Evolutionary conservation across 1,140 invertebrate species (phyloP), one percentile per base, ranked within the genome.

Genomic region (Drusus annulatus): DNA sequence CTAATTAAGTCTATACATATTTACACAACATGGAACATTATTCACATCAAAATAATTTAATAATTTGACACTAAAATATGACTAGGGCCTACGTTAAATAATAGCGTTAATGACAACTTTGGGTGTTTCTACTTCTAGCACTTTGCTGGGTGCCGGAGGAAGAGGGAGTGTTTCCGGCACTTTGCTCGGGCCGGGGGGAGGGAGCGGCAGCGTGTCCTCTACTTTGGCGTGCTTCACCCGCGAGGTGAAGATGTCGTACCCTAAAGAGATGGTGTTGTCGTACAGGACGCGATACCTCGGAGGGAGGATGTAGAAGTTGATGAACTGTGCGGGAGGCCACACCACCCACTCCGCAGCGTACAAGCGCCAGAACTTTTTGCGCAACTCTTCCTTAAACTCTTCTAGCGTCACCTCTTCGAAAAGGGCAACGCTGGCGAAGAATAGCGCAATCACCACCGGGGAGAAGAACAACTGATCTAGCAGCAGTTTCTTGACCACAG

Each of bases 191-290:
- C 8, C 36, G 8, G 36, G 36, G 8, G 36, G 36, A 45, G 36
- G 36, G 2, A 45, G 36, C 5, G 36, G 36, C 1, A 45, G 36
- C 8, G 58, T 28, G 58, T 73, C 58, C n/a, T 58, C 79, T 0
- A 78, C 23, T 71, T 89, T 89, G 69, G 83, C 84, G 85, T 96
- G 92, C 87, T 96, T 97, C n/a, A 98, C 94, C 87, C 96, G 93
- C 25, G 96, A 97, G n/a, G 96, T 97, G 86, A 97, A 98, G 58
- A 96, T 89, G 87, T 98, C 97, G 90, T 97, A 98, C 10, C 96
- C 94, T 85, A 98, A 90, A 25, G 96, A 97, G 86, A 98, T 94
- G 7, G 93, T 93, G 87, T 96, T 98, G 86, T 98, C 97, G 88
- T 97, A 98, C 13, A 98, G 89, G 21, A 98, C 95, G 85, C 97